Evolutionary conservation across 2,113 vertebrate genomes (phyloP), one percentile per base, ranked within the genome.

Genomic region (Callopanchax toddi): DNA sequence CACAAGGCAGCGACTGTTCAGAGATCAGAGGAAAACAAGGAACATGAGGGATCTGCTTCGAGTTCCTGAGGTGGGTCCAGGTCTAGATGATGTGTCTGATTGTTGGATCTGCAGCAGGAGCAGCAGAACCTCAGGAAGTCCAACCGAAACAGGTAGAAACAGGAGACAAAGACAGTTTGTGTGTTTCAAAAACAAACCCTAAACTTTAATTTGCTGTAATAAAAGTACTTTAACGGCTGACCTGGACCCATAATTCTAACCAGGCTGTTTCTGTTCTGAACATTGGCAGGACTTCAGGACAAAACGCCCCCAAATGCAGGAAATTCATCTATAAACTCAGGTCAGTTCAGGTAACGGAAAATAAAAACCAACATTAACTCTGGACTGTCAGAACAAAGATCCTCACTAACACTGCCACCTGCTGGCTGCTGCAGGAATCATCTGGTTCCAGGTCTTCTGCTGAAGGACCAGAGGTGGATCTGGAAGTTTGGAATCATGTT

Each of bases 351-450:
- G 52, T 6, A 46, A 16, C 49, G 16, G n/a, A 21, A 61, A 25
- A 37, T 36, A 43, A 37, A 60, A 32, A 26, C 3, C 26, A 32
- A 32, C 6, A 32, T 32, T 32, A 32, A 32, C 29, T 32, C n/a
- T n/a, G n/a, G n/a, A n/a, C n/a, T n/a, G n/a, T n/a, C n/a, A n/a
- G n/a, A n/a, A n/a, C n/a, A n/a, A n/a, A n/a, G n/a, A n/a, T n/a
- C 72, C 63, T 72, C 67, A 71, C n/a, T 42, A 57, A 83, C 56
- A 83, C 80, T 37, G 67, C 89, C 90, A 70, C 80, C 92, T 87
- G 9, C 76, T 90, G 92, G 89, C 17, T 17, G 21, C 46, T 49
- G 3, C 5, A 52, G 55, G 20, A 50, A 16, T 4, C 21, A 23
- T 11, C 26, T 32, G 29, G 29, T n/a, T n/a, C n/a, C n/a, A n/a